These are phyloP conservation scores for Butorides virescens DNA, from an alignment of 2,113 vertebrate genomes.

Conservation along the genomic window DNA sequence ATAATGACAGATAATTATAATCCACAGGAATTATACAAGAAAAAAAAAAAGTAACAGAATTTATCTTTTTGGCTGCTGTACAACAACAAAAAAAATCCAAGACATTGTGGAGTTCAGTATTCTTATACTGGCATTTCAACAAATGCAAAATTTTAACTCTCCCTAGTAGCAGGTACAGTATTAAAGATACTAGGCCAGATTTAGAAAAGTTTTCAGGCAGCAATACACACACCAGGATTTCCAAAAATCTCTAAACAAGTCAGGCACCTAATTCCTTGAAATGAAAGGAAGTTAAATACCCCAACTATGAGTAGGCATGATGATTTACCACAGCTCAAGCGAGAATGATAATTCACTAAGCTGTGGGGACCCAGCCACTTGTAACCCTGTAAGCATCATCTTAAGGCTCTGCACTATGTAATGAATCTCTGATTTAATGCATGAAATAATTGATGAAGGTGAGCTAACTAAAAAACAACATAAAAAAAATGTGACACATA, in stretches of 20 bases:
- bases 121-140: background rate
- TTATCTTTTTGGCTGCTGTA: background rate
- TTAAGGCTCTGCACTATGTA: background rate
- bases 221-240: background rate
- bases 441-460: background rate
- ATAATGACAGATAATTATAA: slow-evolving; percentile 13
- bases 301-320: background rate
- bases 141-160: background rate
- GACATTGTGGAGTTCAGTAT: background rate
- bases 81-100: background rate
- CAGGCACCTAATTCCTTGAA: background rate
- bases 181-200: background rate
- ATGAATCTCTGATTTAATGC: background rate
- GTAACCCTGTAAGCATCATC: background rate
- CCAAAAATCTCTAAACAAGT: background rate
- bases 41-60: background rate
- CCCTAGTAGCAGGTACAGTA: background rate
- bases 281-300: background rate
- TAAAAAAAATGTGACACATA: background rate
- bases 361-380: background rate
- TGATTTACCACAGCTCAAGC: background rate
- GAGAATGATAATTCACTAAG: background rate
- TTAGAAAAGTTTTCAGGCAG: background rate
- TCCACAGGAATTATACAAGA: background rate
- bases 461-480: background rate